Conservation (phyloP, 2,113 vertebrate genomes). For the Mionectes macconnelli region DNA sequence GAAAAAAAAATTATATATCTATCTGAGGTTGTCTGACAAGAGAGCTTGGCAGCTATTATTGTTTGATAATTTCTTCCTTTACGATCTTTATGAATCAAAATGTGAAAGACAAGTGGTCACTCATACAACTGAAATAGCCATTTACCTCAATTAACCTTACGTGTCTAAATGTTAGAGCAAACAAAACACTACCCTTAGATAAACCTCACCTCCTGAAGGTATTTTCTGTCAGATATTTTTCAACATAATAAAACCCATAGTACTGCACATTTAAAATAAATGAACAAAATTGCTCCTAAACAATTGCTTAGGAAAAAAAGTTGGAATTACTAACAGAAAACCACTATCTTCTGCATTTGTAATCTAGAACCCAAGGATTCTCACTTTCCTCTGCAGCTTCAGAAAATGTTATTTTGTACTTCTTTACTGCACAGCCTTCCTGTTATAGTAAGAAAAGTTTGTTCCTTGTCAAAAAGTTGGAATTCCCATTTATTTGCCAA, state of each 20-base stretch:
- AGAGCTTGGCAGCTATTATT: neutral
- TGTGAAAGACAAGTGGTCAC: neutral
- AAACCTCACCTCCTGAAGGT: neutral
- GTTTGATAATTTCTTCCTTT: neutral
- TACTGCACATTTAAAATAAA: neutral
- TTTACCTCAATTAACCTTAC: neutral
- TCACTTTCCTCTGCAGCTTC: neutral
- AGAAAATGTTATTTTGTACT: neutral
- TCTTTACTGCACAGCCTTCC: neutral
- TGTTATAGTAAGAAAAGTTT: neutral
- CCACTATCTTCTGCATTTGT: neutral
- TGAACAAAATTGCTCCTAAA: neutral
- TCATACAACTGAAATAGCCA: neutral
- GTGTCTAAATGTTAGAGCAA: neutral
- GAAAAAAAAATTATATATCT: neutral
- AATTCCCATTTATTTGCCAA: conserved; percentile 22
- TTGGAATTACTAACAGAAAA: neutral
- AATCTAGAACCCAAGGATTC: neutral
- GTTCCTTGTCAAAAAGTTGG: conserved; percentile 14
- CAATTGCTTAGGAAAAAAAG: neutral
- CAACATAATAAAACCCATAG: neutral
- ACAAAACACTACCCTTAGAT: neutral
- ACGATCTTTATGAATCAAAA: neutral
- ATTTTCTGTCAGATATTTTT: neutral
- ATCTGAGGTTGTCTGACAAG: neutral